Evolutionary conservation across 2,888 invertebrate species (phyloP).

Genomic region (Helleia helle): DNA sequence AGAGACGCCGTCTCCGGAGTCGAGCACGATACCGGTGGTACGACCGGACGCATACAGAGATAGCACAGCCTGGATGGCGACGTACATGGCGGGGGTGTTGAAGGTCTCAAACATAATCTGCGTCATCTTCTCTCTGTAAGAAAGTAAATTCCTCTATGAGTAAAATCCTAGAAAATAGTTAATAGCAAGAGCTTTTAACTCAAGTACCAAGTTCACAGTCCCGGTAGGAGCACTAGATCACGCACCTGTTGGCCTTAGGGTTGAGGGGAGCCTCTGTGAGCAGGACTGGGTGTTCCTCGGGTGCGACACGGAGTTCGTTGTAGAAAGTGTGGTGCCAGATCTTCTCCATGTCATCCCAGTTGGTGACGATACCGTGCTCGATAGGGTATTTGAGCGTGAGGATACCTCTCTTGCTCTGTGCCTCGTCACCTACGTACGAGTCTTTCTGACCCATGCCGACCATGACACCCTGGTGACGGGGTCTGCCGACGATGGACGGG

Average conservation of each 20-base stretch:
- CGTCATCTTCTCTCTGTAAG: slow-evolving; percentile 87
- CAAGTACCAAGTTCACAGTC: too few relatives aligned
- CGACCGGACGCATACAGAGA: slow-evolving; percentile 96
- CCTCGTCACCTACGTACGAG: slow-evolving; percentile 96
- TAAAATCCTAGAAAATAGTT: background rate
- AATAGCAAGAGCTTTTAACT: background rate
- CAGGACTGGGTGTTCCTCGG: slow-evolving; percentile 89
- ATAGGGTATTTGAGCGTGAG: slow-evolving; percentile 96
- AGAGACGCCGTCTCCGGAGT: slow-evolving; percentile 96
- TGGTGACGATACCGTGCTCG: slow-evolving; percentile 97
- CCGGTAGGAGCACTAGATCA: slow-evolving; percentile 78
- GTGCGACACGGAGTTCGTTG: slow-evolving; percentile 96
- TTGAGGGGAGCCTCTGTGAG: slow-evolving; percentile 91
- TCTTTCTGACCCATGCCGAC: slow-evolving; percentile 99
- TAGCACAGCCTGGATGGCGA: slow-evolving; percentile 94
- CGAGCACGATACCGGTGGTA: slow-evolving; percentile 96
- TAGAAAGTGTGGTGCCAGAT: slow-evolving; percentile 99
- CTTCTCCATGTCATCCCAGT: slow-evolving; percentile 99
- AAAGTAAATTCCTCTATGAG: slow-evolving; percentile 11
- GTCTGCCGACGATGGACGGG: slow-evolving; percentile 95
- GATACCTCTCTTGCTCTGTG: slow-evolving; percentile 97
- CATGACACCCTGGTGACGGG: slow-evolving; percentile 95
- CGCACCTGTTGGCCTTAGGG: slow-evolving; percentile 85
- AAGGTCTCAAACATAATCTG: slow-evolving; percentile 96
- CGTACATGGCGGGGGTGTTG: slow-evolving; percentile 95